Evolutionary conservation across 2,113 vertebrate genomes (phyloP), one percentile per base, ranked within the genome.

Genomic region (Microcebus griseorufus): DNA sequence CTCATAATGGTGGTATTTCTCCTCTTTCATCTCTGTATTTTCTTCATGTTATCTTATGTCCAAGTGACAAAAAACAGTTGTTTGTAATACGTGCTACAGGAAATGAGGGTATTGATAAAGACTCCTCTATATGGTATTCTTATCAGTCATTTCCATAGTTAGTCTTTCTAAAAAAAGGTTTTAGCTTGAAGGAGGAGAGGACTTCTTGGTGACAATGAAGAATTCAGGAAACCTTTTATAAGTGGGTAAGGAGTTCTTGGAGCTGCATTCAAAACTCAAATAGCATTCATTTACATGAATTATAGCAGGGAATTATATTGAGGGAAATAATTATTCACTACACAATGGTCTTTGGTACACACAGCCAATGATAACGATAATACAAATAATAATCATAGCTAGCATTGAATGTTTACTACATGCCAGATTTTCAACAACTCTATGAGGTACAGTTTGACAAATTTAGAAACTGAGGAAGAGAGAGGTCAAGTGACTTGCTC

Each of bases 181-280:
- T 81, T 78, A 20, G 25, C 48, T 92, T 27, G 58, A 23, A 37
- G 39, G 37, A 29, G 55, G 4, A 48, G 51, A 51, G 65, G 14
- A 32, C 22, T 62, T 85, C 25, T 67, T 81, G 69, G 34, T 75
- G 60, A 22, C n/a, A 76, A 82, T 27, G 16, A 78, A 18, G 39
- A 79, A 82, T 2, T 60, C 23, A 67, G 23, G 45, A 87, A 96
- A 48, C 4, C 42, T 81, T 75, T 62, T 22, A 34, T 55, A 91
- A 78, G 51, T 65, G 9, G 23, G 3, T 78, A 83, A 83, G 37
- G 51, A 83, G 32, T 91, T 73, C 32, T 92, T 84, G 70, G 16
- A 88, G 22, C n/a, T 78, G 34, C 34, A 83, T 55, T 82, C n/a
- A 83, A 91, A 93, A 93, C 34, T 78, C n/a, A 84, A 82, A 94